phyloP scores from a whole-genome alignment of 2,888 invertebrate species.

The Helobdella robusta region DNA sequence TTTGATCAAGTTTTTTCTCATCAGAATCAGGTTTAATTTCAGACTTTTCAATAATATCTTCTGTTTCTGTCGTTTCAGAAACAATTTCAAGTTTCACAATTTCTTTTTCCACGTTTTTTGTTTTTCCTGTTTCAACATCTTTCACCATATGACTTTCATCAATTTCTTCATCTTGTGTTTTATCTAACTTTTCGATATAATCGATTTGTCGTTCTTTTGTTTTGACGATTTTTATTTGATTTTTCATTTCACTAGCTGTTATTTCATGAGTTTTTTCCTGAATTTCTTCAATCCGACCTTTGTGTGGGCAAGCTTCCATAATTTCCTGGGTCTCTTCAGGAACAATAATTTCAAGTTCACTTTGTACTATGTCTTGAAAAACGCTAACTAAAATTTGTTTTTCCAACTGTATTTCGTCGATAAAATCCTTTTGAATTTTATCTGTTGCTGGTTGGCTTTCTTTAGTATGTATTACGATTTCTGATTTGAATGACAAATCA shows the following conservation, averaged over 20 bases:
- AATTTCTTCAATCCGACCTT: too few species aligned
- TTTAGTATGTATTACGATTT: too few species aligned
- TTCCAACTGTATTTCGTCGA: too few species aligned
- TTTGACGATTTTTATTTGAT: too few species aligned
- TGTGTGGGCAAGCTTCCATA: too few species aligned
- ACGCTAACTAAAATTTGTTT: too few species aligned
- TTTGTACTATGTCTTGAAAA: background rate
- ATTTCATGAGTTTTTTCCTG: too few species aligned
- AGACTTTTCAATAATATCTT: conserved; percentile 13
- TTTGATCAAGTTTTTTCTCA: background rate
- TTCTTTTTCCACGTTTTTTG: background rate
- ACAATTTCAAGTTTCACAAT: conserved; percentile 14
- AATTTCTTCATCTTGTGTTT: conserved; percentile 5
- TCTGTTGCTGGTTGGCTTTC: too few species aligned
- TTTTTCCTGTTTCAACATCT: background rate
- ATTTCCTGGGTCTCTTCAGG: conserved; percentile 9
- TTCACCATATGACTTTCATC: background rate
- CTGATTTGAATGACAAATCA: too few species aligned
- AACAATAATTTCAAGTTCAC: background rate
- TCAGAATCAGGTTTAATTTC: conserved; percentile 7
- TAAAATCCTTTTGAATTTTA: too few species aligned
- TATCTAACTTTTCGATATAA: background rate
- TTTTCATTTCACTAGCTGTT: too few species aligned
- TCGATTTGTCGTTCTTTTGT: too few species aligned
- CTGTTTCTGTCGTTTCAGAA: conserved; percentile 23